A percentile compares a stretch with the other conserved stretches of the same genome.
Evolutionary conservation across 2,888 invertebrate species (phyloP).

Genomic region (Hartigia nigra): DNA sequence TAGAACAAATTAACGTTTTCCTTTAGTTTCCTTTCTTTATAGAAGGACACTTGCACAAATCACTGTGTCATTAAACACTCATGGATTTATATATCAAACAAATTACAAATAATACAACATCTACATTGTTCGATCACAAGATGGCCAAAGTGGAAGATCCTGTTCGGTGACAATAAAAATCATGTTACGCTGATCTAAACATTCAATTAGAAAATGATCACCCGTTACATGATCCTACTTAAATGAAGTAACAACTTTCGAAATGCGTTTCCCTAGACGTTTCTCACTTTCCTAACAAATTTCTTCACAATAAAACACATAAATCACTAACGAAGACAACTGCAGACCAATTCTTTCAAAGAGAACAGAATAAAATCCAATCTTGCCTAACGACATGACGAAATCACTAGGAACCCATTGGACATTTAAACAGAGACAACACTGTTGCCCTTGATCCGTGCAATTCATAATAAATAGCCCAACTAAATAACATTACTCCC

Average conservation of each 20-base stretch:
- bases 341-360: not conserved
- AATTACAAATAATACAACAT: not conserved
- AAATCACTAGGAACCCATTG: not conserved
- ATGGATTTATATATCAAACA: not conserved
- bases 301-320: not conserved
- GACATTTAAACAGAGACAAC: not conserved
- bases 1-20: not conserved
- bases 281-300: not conserved
- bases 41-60: not conserved
- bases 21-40: not conserved
- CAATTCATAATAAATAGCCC: not conserved
- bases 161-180: not conserved
- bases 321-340: not conserved
- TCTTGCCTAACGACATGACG: not conserved
- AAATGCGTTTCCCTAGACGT: not conserved
- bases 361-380: not conserved
- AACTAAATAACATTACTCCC: not conserved
- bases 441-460: not conserved
- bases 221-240: not conserved
- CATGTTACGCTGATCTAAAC: not conserved
- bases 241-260: not conserved
- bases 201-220: not conserved
- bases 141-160: not conserved
- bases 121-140: not conserved
- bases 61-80: not conserved